Evolutionary conservation across 2,113 vertebrate species (phyloP).

Genomic region (Tringa solitaria): DNA sequence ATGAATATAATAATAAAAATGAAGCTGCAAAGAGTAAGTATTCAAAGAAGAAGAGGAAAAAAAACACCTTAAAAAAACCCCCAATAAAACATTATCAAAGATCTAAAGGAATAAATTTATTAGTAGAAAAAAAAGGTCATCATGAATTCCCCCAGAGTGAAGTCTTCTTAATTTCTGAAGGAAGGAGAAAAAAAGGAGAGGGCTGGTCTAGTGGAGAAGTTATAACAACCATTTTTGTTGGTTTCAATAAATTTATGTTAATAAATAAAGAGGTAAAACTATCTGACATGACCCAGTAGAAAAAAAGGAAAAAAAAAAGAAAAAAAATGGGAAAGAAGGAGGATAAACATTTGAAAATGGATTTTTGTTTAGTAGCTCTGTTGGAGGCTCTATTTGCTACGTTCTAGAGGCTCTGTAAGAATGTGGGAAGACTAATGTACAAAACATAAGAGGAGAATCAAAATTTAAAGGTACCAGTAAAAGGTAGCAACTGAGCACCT

Average conservation of each 20-base stretch:
- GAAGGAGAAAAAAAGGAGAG: neutral
- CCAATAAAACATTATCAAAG: neutral
- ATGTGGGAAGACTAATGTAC: neutral
- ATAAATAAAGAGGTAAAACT: neutral
- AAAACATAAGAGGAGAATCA: neutral
- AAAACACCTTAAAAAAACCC: neutral
- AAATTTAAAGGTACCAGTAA: neutral
- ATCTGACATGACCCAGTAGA: neutral
- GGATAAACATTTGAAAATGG: neutral
- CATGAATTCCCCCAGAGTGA: neutral
- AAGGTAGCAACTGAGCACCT: neutral
- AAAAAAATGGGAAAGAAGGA: accelerated
- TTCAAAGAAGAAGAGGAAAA: neutral
- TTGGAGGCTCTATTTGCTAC: neutral
- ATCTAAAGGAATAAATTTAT: neutral
- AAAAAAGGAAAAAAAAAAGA: neutral
- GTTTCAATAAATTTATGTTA: neutral
- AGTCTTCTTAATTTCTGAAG: neutral
- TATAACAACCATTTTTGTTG: neutral
- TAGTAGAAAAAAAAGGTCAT: neutral
- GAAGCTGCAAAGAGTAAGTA: neutral
- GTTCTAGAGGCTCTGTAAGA: neutral
- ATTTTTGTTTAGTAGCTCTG: neutral
- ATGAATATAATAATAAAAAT: neutral
- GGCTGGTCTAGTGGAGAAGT: neutral